A percentile compares a stretch with the other conserved stretches of the same genome.
Evolutionary conservation across 2,888 invertebrate species (phyloP).

Genomic region (Monochamus alternatus): DNA sequence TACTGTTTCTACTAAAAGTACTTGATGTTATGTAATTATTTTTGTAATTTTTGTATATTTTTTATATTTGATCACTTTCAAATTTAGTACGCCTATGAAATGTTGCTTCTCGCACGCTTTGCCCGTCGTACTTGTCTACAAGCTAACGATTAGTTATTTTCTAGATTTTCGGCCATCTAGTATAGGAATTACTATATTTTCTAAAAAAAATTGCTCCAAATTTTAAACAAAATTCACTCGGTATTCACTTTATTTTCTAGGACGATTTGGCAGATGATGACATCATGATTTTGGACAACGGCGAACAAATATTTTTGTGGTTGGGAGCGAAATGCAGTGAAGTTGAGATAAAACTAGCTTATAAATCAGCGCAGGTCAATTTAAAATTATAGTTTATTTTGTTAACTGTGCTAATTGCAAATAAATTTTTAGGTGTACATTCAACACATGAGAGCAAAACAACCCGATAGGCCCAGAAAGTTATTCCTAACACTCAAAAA

Average conservation of each 20-base stretch:
- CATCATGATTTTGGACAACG: constrained; percentile 99
- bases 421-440: constrained; percentile 87
- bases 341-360: constrained; percentile 98
- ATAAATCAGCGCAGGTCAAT: constrained; percentile 95
- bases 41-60: too few relatives aligned
- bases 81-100: too few relatives aligned
- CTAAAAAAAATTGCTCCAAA: too few relatives aligned
- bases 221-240: too few relatives aligned
- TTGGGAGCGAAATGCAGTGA: constrained; percentile 97
- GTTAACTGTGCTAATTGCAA: not conserved
- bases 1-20: too few relatives aligned
- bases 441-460: constrained; percentile 96
- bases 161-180: too few relatives aligned
- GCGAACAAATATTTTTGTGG: constrained; percentile 98
- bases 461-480: constrained; percentile 92
- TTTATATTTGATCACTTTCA: too few relatives aligned
- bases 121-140: too few relatives aligned
- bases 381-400: not conserved
- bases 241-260: constrained; percentile 69
- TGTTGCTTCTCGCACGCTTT: too few relatives aligned
- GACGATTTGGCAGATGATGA: constrained; percentile 99
- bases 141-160: too few relatives aligned
- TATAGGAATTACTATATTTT: too few relatives aligned
- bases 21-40: too few relatives aligned
- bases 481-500: constrained; percentile 95